Evolutionary conservation across 2,888 invertebrate species (phyloP), one percentile per base, ranked within the genome.

Genomic region (Tetropium fuscum): DNA sequence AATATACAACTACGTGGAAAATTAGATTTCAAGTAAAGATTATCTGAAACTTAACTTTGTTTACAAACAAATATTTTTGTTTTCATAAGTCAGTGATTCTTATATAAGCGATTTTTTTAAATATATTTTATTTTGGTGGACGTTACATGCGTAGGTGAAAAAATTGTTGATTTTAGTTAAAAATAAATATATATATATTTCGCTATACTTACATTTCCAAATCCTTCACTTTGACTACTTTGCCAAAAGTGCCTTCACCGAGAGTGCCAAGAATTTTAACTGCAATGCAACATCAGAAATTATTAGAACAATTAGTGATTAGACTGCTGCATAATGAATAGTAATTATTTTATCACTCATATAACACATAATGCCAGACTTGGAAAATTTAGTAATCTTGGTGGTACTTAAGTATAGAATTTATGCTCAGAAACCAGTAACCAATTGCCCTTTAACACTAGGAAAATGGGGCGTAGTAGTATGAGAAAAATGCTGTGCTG

Each of bases 171-270:
- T 53, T 43, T 27, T 36, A 43, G 45, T 54, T 54, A 54, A 45
- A 54, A 54, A 45, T 53, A 20, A 36, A 32, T 38, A 40, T 53
- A 53, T 36, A 32, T n/a, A n/a, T 13, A 32, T 20, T 30, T 34
- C 32, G n/a, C 30, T 61, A 32, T 47, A 90, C 92, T 90, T 85
- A 97, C 96, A 91, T 93, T 87, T 94, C 92, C 82, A 94, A 86
- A 86, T 98, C 98, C 86, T 94, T 94, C 84, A 97, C 97, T 88
- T 98, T 95, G 81, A 98, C 97, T 81, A 99, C 98, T 88, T 98
- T 98, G 83, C 99, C 99, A 90, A 99, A 99, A 77, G 99, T 99
- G 82, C 99, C 99, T 87, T 99, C 98, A 78, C 99, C 99, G 81
- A 99, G 92, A 78, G 98, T 99, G 84, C 93, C 91, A 87, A 96